Percentiles rank a stretch among this genome's conserved stretches.
Evolutionary conservation across 2,797 vertebrate genomes (phyloP).

Genomic region (Rhyacichthys aspro): DNA sequence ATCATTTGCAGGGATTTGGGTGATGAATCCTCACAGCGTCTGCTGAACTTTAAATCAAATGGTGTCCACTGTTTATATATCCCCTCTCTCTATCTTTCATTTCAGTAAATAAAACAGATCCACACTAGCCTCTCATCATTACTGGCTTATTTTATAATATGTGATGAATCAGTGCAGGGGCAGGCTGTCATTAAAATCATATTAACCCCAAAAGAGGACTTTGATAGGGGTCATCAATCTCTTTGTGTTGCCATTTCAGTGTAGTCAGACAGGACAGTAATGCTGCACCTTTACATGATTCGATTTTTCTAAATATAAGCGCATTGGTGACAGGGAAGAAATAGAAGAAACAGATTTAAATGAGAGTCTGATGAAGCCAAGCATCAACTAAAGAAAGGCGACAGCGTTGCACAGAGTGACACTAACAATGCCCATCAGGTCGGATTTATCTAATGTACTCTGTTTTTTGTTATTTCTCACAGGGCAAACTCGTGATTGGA

Average conservation of each 20-base stretch:
- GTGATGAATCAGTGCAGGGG: constrained; percentile 37
- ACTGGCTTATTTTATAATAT: constrained; percentile 21
- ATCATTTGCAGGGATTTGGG: constrained; percentile 34
- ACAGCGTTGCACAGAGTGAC: constrained; percentile 5
- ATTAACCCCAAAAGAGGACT: constrained; percentile 45
- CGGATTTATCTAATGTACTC: constrained; percentile 43
- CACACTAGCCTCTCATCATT: constrained; percentile 32
- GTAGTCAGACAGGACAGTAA: constrained; percentile 38
- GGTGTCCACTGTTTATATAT: not conserved
- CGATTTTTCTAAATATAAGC: constrained; percentile 43
- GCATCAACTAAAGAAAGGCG: constrained; percentile 26
- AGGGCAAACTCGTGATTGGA: constrained; percentile 7
- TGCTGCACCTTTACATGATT: constrained; percentile 55
- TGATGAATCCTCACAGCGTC: constrained; percentile 13
- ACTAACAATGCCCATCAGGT: constrained; percentile 13
- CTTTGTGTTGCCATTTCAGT: constrained; percentile 48
- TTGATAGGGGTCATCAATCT: constrained; percentile 48
- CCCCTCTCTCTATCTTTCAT: constrained; percentile 1
- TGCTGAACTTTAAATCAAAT: constrained; percentile 8
- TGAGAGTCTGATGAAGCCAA: constrained; percentile 33
- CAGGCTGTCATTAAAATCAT: constrained; percentile 56
- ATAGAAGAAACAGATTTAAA: constrained; percentile 44
- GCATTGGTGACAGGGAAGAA: constrained; percentile 32
- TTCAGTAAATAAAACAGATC: constrained; percentile 29
- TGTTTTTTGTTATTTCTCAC: constrained; percentile 23